Evolutionary conservation across 2,797 vertebrate species (phyloP).

Genomic region (Gymnothorax reevesii): DNA sequence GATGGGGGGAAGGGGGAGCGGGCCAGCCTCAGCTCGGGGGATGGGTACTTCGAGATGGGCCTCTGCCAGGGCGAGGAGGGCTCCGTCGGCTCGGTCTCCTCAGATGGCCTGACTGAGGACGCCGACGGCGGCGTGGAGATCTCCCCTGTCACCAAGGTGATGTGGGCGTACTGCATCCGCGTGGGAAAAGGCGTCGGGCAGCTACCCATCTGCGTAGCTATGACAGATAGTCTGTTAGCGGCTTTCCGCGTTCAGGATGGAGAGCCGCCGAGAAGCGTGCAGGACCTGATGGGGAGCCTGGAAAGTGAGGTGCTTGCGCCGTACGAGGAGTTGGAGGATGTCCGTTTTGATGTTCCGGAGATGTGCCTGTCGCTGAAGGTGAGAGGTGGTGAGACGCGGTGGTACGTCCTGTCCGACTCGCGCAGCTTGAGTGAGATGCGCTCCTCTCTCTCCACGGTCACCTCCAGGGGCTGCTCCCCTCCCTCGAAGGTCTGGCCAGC

Average conservation of each 20-base stretch:
- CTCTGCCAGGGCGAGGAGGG: slow-evolving; percentile 74
- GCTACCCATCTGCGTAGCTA: slow-evolving; percentile 81
- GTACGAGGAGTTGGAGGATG: slow-evolving; percentile 73
- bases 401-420: slow-evolving; percentile 80
- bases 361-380: slow-evolving; percentile 80
- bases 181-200: slow-evolving; percentile 73
- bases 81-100: slow-evolving; percentile 65
- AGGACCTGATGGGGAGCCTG: slow-evolving; percentile 73
- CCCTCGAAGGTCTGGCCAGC: slow-evolving; percentile 57
- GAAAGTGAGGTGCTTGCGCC: slow-evolving; percentile 75
- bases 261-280: slow-evolving; percentile 63
- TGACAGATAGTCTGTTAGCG: slow-evolving; percentile 74
- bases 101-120: slow-evolving; percentile 51
- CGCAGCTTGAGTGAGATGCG: slow-evolving; percentile 77
- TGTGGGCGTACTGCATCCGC: slow-evolving; percentile 86
- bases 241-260: slow-evolving; percentile 75
- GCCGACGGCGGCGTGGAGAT: slow-evolving; percentile 46
- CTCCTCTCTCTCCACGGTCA: slow-evolving; percentile 59
- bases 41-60: slow-evolving; percentile 97
- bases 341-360: slow-evolving; percentile 77
- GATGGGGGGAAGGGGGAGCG: slow-evolving; percentile 56
- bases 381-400: slow-evolving; percentile 61
- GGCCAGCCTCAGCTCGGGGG: slow-evolving; percentile 67
- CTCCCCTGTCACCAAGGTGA: slow-evolving; percentile 69
- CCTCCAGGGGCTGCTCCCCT: slow-evolving; percentile 46